A percentile compares a stretch with the other conserved stretches of the same genome.
These are phyloP conservation scores for Penaeus monodon DNA, from an alignment of 2,888 invertebrate genomes.

Conservation along the genomic window DNA sequence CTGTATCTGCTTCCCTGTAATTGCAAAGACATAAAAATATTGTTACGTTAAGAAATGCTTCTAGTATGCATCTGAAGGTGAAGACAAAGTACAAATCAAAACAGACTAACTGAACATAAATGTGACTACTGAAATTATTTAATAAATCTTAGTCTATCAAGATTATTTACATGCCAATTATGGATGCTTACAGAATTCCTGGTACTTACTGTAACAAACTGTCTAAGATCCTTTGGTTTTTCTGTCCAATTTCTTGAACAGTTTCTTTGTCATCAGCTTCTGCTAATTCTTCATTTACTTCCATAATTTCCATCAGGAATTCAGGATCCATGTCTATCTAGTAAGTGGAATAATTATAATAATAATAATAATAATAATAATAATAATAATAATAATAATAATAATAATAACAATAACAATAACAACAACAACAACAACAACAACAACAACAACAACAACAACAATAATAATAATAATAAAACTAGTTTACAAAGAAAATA, in stretches of 20 bases:
- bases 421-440: too few species aligned
- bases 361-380: not conserved
- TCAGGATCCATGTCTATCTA: conserved; percentile 77
- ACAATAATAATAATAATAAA: too few species aligned
- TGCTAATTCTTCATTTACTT: conserved; percentile 85
- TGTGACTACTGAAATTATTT: not conserved
- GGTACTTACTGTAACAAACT: conserved; percentile 72
- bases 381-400: too few species aligned
- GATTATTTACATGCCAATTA: not conserved
- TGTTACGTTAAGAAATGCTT: conserved; percentile 72
- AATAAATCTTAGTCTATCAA: not conserved
- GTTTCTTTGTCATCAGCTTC: conserved; percentile 73
- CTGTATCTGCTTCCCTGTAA: conserved; percentile 67
- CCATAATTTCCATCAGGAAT: conserved; percentile 88
- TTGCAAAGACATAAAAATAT: not conserved
- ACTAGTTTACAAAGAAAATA: not conserved
- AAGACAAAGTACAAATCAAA: not conserved
- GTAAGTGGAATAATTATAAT: not conserved
- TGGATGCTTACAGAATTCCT: not conserved
- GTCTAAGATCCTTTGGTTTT: conserved; percentile 75
- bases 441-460: too few species aligned
- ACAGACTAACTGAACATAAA: conserved; percentile 35
- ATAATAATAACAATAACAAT: not conserved
- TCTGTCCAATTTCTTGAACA: conserved; percentile 74
- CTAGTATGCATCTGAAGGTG: conserved; percentile 67